Base-by-base conservation (phyloP, 2,113 vertebrate genomes). In the Natator depressus region DNA sequence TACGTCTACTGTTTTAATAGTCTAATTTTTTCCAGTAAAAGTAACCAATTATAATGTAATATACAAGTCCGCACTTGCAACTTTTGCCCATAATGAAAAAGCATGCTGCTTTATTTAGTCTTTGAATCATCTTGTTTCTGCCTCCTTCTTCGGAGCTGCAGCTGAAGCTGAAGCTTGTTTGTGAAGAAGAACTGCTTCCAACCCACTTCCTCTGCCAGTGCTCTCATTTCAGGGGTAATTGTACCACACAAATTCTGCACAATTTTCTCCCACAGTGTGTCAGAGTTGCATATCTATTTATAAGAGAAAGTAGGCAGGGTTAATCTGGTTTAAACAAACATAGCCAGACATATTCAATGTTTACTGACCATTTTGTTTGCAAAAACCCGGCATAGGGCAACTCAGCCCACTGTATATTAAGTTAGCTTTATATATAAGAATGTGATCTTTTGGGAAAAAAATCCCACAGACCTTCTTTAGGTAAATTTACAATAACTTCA, bases 131-230 rank as follows among this genome's bases (percentile, higher is more conserved):
- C 7, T 27, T 57, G n/a, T 2, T 51, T 97, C 51, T 98, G 94
- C 54, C 92, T 98, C 85, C 96, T 98, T 92, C 97, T 98, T 57
- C 92, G 96, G 85, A 99, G 98, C 78, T 98, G 95, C 94, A 97
- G 98, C 98, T 98, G 99, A 27, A 99, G 98, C 91, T 99, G 98
- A 46, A 99, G 93, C 91, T 98, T 98, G 95, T 97, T 98, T 82
- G 97, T 97, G 89, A 98, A 98, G 95, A 97, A 99, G 35, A 98
- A 85, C 46, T 57, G 92, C 69, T 97, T 98, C 98, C 98, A 99
- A 89, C 98, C 98, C 42, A 96, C 83, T 17, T 96, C 94, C 42
- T 88, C 42, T 1, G 97, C 98, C 84, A 98, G 82, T 65, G 93
- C 89, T 91, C 97, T 96, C 97, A 98, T 98, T 89, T 98, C 98